Percentiles rank a stretch among this genome's conserved stretches.
phyloP scores from a whole-genome alignment of 1,140 invertebrate genomes.

The Luehdorfia chinensis region DNA sequence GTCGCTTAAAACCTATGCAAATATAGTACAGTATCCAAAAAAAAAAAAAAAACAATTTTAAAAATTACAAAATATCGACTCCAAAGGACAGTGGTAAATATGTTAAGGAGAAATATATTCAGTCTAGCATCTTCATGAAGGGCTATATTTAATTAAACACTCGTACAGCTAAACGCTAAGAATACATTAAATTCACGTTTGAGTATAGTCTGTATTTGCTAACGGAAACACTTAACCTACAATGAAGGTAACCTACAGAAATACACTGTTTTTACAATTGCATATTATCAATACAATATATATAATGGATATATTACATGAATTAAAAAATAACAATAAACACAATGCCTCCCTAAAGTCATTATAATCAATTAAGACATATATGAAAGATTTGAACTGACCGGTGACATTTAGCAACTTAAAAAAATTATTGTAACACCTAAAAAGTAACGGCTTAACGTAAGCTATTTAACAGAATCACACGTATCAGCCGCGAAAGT shows the following conservation, averaged over 20 bases:
- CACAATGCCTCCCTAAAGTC: constrained; percentile 20
- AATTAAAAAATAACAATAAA: constrained; percentile 44
- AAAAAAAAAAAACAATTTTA: constrained; percentile 23
- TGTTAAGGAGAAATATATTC: constrained; percentile 34
- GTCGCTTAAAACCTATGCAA: constrained; percentile 47
- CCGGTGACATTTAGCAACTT: constrained; percentile 37
- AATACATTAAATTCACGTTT: constrained; percentile 65
- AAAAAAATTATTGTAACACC: constrained; percentile 36
- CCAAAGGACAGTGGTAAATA: constrained; percentile 25
- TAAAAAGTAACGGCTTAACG: constrained; percentile 42
- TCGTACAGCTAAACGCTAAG: constrained; percentile 34
- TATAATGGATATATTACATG: constrained; percentile 64
- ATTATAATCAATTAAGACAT: too few species aligned
- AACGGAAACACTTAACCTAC: constrained; percentile 60
- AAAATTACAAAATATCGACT: constrained; percentile 31
- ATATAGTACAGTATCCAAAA: constrained; percentile 49
- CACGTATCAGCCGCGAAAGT: constrained; percentile 16
- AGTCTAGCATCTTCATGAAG: constrained; percentile 60
- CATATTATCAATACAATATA: constrained; percentile 53
- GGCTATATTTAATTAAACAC: constrained; percentile 38
- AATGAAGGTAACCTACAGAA: constrained; percentile 47
- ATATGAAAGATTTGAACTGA: constrained; percentile 65
- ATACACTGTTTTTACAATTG: constrained; percentile 58
- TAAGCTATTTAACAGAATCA: constrained; percentile 27
- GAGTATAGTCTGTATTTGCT: constrained; percentile 65